Evolutionary conservation across 2,113 vertebrate species (phyloP), one percentile per base, ranked within the genome.

Genomic region (Pelvicachromis taeniatus): DNA sequence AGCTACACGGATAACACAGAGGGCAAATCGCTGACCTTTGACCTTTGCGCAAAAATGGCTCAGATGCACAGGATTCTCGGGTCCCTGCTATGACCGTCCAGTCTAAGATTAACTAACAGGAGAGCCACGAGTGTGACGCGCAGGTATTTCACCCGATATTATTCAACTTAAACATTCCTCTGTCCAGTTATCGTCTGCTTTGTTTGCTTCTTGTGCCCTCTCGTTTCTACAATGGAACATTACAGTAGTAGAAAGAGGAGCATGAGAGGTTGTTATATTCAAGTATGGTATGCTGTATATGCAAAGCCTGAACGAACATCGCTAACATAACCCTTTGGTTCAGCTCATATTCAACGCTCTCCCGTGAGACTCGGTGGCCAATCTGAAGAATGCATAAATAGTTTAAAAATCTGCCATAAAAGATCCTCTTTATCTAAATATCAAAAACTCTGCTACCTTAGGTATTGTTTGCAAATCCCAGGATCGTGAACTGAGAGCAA

Each of bases 11-110:
- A 56, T 50, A 63, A 84, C 56, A 33, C 58, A 5, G 38, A 82
- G 63, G 42, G 78, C 31, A 8, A 75, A 52, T 52, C 55, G 70
- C 21, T 48, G 33, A 12, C 68, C 82, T 61, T 79, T 80, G 93
- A 94, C 95, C 95, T 94, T 89, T 85, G 82, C 54, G 14, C 92
- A 88, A 93, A 96, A 95, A 94, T 94, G 92, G 94, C 95, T 95
- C 94, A 94, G 96, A 95, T 94, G 95, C 96, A 93, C 92, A 95
- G 90, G 94, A 96, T 96, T 96, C 92, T 58, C 86, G 94, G 93
- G 91, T 93, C 94, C 94, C 92, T 23, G 84, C 78, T 78, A 81
- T 86, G 90, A 95, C 90, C 84, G 87, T 95, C 95, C 92, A 14
- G 17, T 54, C 75, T 54, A 81, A 87, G 80, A 93, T 87, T 90